Base-by-base conservation (phyloP, 2,113 vertebrate genomes). In the Lates calcarifer region DNA sequence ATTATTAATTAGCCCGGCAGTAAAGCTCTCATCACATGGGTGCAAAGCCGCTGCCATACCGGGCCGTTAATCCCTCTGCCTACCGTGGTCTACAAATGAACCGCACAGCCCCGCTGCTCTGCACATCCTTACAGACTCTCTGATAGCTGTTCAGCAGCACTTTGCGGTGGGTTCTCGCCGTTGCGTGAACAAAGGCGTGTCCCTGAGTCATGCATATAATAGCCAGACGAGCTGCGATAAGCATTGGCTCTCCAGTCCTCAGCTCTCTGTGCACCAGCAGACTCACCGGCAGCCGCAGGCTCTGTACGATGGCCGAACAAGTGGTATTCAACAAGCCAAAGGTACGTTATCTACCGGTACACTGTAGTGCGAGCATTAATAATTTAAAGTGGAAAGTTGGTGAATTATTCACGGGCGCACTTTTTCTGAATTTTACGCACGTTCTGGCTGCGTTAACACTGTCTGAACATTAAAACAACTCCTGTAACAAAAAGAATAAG, bases 21-120 rank as follows among this genome's bases (percentile, higher is more conserved):
- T 61, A 85, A 90, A 90, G 83, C 91, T 87, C 75, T 47, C 51
- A 80, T 90, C 90, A 92, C 90, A 90, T 91, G 91, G 86, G 58
- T 3, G 57, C 82, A 87, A 92, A 92, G 83, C 91, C 58, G 87
- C 73, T 75, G 73, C 74, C 79, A 58, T 18, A 17, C 62, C 1
- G 55, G 75, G 53, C 82, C 26, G 60, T 37, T 93, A 90, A 91
- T 90, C 89, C 90, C 0, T 62, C 61, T 0, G 9, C 28, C 79
- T 68, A 0, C 63, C 28, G 28, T 6, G 24, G 49, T 22, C 31
- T 24, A 1, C 18, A 17, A 10, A 0, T 15, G 63, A 57, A 31
- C 41, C 41, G 41, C 41, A 15, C 12, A 33, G 3, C 33, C 3
- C 33, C 33, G 33, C 33, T 3, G 33, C 33, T 33, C 33, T 33